phyloP scores from a whole-genome alignment of 1,140 invertebrate species.

The Drosophila lacertosa region DNA sequence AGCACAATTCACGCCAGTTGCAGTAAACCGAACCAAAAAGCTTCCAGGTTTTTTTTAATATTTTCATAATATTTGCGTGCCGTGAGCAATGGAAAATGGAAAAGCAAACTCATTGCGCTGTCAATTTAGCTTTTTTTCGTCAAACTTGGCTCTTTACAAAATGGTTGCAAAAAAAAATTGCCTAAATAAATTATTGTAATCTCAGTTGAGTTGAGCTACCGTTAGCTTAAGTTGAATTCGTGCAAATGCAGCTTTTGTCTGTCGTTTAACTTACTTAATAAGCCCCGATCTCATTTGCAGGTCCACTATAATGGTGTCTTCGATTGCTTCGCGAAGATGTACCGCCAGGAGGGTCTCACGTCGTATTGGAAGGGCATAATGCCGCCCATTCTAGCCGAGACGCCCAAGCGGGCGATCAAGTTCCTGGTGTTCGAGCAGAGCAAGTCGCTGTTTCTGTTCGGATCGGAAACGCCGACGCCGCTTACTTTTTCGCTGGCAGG shows the following conservation, averaged over 20 bases:
- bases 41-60: constrained; percentile 2
- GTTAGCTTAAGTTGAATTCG: no score
- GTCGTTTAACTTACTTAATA: no score
- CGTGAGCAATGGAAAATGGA: constrained; percentile 2
- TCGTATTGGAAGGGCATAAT: constrained; percentile 96
- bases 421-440: constrained; percentile 97
- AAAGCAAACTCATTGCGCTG: neutral
- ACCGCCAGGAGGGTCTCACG: constrained; percentile 91
- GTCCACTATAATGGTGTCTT: constrained; percentile 90
- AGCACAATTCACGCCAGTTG: constrained; percentile 11
- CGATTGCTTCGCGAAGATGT: constrained; percentile 96
- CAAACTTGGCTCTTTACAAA: no score
- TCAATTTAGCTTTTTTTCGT: neutral
- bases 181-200: no score
- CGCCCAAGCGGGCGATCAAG: constrained; percentile 96
- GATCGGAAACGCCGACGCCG: constrained; percentile 88
- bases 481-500: constrained; percentile 94
- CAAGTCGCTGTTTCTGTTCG: constrained; percentile 93
- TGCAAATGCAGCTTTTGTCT: no score
- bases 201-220: no score
- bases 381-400: constrained; percentile 96
- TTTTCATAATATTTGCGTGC: neutral
- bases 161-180: no score
- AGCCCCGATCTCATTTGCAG: constrained; percentile 42
- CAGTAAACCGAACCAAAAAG: constrained; percentile 2